Evolutionary conservation across 2,888 invertebrate genomes (phyloP).

Genomic region (Sepiola atlantica): DNA sequence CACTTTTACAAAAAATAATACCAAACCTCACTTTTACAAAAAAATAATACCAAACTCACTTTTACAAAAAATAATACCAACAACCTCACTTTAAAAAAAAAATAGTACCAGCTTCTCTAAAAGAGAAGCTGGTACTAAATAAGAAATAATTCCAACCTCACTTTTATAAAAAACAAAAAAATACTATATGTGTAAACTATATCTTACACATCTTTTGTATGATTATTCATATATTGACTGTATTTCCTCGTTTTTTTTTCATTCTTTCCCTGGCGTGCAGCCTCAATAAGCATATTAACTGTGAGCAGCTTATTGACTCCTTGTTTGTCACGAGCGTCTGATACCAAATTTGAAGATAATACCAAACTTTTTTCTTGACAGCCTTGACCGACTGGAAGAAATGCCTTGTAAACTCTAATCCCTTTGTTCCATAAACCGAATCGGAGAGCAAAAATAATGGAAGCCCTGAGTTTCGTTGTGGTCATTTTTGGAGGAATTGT

Average conservation of each 20-base stretch:
- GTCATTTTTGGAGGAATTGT: background rate
- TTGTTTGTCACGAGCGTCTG: background rate
- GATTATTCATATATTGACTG: no score
- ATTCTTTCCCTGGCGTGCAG: background rate
- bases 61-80: no score
- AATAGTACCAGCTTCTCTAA: no score
- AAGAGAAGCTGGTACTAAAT: no score
- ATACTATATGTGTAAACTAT: no score
- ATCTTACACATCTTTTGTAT: no score
- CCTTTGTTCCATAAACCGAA: constrained; percentile 12
- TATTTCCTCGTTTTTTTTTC: background rate
- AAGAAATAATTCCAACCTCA: no score
- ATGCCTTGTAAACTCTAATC: background rate
- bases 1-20: no score
- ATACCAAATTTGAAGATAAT: constrained; percentile 11
- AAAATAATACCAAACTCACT: no score
- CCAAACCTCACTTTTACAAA: no score
- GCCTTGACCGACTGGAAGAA: background rate
- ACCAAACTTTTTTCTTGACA: background rate
- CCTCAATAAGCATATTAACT: background rate
- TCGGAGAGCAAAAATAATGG: background rate
- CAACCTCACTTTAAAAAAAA: no score
- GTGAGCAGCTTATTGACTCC: background rate
- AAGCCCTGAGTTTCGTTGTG: background rate
- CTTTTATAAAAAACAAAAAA: no score